Percentiles rank a stretch among this genome's conserved stretches.
Conservation (phyloP, 2,797 vertebrate genomes). For the Eulemur mongoz region DNA sequence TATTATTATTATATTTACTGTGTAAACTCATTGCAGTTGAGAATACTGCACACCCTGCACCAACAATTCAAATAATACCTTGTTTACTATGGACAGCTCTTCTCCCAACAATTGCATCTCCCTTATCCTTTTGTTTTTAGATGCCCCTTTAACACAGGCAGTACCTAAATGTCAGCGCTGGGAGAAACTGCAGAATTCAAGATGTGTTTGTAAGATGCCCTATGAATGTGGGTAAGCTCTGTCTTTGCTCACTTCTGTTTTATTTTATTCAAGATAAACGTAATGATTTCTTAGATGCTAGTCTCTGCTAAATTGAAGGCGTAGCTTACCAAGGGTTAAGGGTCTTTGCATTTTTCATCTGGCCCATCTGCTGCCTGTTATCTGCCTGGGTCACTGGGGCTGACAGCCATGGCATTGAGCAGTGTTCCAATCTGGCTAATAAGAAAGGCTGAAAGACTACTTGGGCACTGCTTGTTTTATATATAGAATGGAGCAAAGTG, state of each 20-base stretch:
- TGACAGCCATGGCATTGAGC: constrained; percentile 12
- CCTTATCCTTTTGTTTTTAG: constrained; percentile 72
- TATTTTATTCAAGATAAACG: constrained; percentile 58
- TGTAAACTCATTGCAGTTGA: not conserved
- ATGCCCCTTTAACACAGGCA: constrained; percentile 31
- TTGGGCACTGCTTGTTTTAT: constrained; percentile 48
- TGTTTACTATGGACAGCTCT: not conserved
- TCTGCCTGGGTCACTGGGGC: constrained; percentile 58
- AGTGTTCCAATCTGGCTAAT: constrained; percentile 32
- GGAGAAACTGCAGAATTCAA: constrained; percentile 87
- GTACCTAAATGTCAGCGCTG: constrained; percentile 88
- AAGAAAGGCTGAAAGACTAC: constrained; percentile 2
- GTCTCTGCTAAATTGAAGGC: constrained; percentile 29
- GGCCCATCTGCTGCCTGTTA: not conserved
- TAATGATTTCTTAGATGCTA: not conserved
- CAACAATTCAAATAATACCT: not conserved
- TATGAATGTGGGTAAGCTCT: constrained; percentile 92
- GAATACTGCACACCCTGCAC: not conserved
- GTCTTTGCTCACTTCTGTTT: constrained; percentile 22
- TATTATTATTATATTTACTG: not conserved
- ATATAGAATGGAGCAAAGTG: constrained; percentile 46
- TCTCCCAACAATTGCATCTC: not conserved
- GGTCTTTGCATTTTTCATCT: constrained; percentile 37
- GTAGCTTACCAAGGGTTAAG: constrained; percentile 1
- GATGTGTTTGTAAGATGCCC: constrained; percentile 93